phyloP scores from a whole-genome alignment of 1,140 invertebrate genomes.

The Acromyrmex heyeri region DNA sequence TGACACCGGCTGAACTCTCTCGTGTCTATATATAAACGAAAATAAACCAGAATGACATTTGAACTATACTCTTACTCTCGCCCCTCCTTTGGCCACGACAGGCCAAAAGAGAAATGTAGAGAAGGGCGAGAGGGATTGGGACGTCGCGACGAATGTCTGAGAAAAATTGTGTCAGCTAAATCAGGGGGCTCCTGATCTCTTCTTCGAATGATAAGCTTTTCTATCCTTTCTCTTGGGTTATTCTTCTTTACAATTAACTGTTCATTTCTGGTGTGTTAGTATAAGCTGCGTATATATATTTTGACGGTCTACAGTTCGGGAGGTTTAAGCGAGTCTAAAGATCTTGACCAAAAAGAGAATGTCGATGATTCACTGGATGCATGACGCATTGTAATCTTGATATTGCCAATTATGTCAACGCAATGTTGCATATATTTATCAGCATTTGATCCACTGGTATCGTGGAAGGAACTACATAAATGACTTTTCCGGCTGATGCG shows the following conservation, averaged over 20 bases:
- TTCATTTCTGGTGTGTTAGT: background rate
- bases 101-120: conserved; percentile 70
- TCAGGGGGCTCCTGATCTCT: conserved; percentile 55
- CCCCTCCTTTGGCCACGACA: conserved; percentile 47
- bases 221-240: background rate
- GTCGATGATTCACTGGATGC: conserved; percentile 3
- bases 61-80: conserved; percentile 75
- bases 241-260: background rate
- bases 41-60: conserved; percentile 85
- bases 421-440: background rate
- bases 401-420: background rate
- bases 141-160: conserved; percentile 68
- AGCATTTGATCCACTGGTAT: background rate
- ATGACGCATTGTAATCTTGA: conserved; percentile 19
- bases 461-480: conserved; percentile 8
- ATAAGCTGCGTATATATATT: background rate
- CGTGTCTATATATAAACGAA: conserved; percentile 85
- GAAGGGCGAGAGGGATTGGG: conserved; percentile 66
- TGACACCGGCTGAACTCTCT: conserved; percentile 85
- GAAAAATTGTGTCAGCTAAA: conserved; percentile 79
- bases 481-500: background rate
- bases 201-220: conserved; percentile 41
- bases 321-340: background rate
- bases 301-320: background rate
- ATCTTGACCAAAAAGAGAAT: background rate